Evolutionary conservation across 2,113 vertebrate species (phyloP).

Genomic region (Probosciger aterrimus): DNA sequence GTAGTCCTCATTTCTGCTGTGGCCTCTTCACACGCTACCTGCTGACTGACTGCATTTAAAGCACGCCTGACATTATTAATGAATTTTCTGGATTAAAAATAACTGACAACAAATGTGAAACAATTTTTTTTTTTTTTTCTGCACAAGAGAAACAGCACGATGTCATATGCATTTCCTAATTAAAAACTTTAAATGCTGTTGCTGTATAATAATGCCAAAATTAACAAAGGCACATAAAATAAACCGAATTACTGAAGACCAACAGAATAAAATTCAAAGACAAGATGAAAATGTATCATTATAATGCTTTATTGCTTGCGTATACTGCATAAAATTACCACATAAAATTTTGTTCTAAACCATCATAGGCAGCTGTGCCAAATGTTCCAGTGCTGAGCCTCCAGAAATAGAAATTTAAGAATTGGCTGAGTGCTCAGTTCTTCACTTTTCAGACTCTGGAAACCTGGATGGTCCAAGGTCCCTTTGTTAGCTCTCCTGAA

Average conservation of each 20-base stretch:
- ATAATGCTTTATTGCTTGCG: not conserved
- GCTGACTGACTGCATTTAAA: not conserved
- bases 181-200: not conserved
- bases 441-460: not conserved
- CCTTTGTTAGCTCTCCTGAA: not conserved
- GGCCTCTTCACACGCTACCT: not conserved
- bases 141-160: not conserved
- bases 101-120: not conserved
- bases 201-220: not conserved
- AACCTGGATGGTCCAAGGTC: not conserved
- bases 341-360: not conserved
- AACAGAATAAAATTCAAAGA: not conserved
- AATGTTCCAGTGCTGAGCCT: not conserved
- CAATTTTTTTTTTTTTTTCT: not conserved
- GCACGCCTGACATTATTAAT: not conserved
- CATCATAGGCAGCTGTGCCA: not conserved
- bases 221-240: not conserved
- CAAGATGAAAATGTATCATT: not conserved
- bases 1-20: not conserved
- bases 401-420: not conserved
- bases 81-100: not conserved
- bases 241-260: not conserved
- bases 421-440: not conserved
- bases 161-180: not conserved
- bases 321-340: not conserved